Evolutionary conservation across 2,797 vertebrate genomes (phyloP), one percentile per base, ranked within the genome.

Genomic region (Xiphophorus birchmanni): DNA sequence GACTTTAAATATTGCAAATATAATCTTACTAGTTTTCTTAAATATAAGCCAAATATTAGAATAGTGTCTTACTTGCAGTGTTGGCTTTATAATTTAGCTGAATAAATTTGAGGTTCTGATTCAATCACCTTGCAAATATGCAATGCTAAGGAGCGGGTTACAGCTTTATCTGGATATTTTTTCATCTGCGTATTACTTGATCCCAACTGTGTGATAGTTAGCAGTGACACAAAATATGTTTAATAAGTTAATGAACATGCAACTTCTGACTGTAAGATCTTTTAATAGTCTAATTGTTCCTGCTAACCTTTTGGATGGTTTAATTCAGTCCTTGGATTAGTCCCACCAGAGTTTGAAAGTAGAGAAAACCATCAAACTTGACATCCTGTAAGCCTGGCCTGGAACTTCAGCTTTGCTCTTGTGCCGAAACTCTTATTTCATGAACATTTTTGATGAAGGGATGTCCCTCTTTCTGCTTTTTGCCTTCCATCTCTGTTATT

Each of bases 21-120:
- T 44, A n/a, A 71, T 45, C 12, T 72, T 29, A 17, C 3, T 21
- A n/a, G 23, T 44, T 71, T 44, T 44, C 23, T 71, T 13, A 6
- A 71, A 71, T 44, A 71, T 71, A 44, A 44, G 40, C 67, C 40
- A 44, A 44, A 71, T 44, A n/a, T 71, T 71, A 71, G 40, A 71
- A 71, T 7, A 44, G 37, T 7, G 11, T 71, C 40, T 26, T 12
- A 15, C 67, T 40, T 71, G 23, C 21, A 69, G 37, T 71, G 40
- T 44, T 71, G 67, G n/a, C 44, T 73, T 72, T 47, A 44, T 69
- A 40, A 40, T 69, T 44, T 69, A 42, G 17, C 15, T 15, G 60
- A 10, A 67, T 37, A 40, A 40, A 67, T 21, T n/a, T 67, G 18
- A 26, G 37, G 37, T n/a, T 44, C 15, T 44, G 42, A 44, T 29